Conservation (phyloP, 2,888 invertebrate genomes). For the Ptychoptera albimana region DNA sequence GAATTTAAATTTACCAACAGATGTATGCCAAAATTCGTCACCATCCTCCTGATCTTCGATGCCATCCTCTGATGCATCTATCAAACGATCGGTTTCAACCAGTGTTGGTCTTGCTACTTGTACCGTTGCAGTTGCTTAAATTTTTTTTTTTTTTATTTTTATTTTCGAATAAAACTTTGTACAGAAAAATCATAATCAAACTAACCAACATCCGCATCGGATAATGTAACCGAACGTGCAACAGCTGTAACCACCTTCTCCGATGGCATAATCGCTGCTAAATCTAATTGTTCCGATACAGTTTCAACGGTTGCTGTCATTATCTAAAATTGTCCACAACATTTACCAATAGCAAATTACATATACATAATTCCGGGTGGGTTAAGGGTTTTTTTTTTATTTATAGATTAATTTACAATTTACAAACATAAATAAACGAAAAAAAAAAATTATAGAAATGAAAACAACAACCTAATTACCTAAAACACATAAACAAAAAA, state of each 20-base stretch:
- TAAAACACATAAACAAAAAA: neutral
- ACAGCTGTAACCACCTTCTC: conserved; percentile 61
- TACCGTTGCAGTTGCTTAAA: conserved; percentile 46
- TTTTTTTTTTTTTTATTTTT: neutral
- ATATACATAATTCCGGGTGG: too few species aligned
- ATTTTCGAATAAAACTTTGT: too few species aligned
- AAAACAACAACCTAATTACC: neutral
- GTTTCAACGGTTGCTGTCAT: conserved; percentile 94
- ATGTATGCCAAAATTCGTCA: conserved; percentile 84
- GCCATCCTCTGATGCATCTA: conserved; percentile 50
- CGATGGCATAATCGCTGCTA: conserved; percentile 70
- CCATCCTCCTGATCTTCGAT: conserved; percentile 50
- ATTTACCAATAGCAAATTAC: too few species aligned
- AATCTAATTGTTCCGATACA: conserved; percentile 77
- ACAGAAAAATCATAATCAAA: conserved; percentile 14
- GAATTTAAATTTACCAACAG: conserved; percentile 85
- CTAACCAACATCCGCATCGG: conserved; percentile 76
- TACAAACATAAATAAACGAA: neutral
- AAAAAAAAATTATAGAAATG: neutral
- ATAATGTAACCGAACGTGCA: conserved; percentile 72
- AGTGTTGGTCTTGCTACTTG: conserved; percentile 62
- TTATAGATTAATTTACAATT: neutral
- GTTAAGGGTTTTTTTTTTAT: too few species aligned
- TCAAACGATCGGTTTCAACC: conserved; percentile 38
- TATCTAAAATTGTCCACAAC: conserved; percentile 39